Evolutionary conservation across 2,113 vertebrate genomes (phyloP).

Genomic region (Cyanocitta stelleri): DNA sequence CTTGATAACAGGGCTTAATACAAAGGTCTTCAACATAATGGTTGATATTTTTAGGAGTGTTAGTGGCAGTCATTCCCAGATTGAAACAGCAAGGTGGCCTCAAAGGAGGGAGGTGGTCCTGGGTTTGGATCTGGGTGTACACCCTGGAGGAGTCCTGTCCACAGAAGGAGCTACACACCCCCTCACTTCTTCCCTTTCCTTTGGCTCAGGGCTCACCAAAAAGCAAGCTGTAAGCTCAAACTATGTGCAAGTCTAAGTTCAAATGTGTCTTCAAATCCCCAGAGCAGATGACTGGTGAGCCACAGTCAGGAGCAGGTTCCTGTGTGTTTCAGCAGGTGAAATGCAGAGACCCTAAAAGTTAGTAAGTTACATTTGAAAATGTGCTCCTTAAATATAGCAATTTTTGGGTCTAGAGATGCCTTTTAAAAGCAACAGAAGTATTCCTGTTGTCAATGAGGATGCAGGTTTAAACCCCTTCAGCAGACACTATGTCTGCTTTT

Average conservation of each 20-base stretch:
- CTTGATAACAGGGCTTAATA: not conserved
- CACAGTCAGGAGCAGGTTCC: not conserved
- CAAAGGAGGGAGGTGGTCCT: not conserved
- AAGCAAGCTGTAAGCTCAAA: not conserved
- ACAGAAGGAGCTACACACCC: fast-evolving
- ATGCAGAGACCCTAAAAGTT: not conserved
- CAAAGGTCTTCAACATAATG: not conserved
- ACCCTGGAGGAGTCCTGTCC: not conserved
- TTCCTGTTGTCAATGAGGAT: not conserved
- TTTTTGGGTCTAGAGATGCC: not conserved
- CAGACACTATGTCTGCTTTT: not conserved
- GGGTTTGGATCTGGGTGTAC: fast-evolving
- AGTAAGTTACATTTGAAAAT: not conserved
- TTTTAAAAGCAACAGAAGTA: not conserved
- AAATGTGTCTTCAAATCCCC: not conserved
- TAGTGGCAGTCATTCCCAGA: not conserved
- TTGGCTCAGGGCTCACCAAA: not conserved
- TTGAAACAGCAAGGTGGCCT: fast-evolving
- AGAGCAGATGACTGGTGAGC: not conserved
- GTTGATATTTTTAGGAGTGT: not conserved
- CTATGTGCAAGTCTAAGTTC: not conserved
- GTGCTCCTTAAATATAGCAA: not conserved
- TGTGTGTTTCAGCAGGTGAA: not conserved
- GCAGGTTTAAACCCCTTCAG: not conserved
- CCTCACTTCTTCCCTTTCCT: not conserved